Evolutionary conservation across 92 coral and sea anemone genomes (phyloP).

Genomic region (Diadumene lineata): DNA sequence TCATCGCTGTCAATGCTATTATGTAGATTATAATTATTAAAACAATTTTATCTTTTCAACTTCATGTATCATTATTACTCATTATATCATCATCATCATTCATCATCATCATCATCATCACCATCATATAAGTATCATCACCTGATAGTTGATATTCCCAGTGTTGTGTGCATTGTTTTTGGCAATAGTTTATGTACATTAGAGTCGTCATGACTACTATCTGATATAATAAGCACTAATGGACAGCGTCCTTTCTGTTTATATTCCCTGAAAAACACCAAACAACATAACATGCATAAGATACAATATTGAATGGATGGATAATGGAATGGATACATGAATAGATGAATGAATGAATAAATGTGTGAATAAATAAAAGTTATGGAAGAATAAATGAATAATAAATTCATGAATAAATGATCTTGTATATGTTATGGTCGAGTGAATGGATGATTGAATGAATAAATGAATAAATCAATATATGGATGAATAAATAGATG

Average conservation of each 20-base stretch:
- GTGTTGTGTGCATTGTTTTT: slow-evolving; percentile 59
- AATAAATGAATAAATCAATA: neutral
- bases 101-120: neutral
- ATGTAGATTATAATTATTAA: too few relatives aligned
- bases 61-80: too few relatives aligned
- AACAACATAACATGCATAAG: too few relatives aligned
- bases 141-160: slow-evolving; percentile 78
- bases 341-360: neutral
- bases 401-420: neutral
- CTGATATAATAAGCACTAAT: slow-evolving; percentile 84
- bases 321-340: neutral
- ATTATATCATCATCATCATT: neutral
- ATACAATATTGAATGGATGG: neutral
- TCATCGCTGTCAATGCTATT: too few relatives aligned
- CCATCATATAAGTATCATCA: neutral
- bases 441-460: neutral
- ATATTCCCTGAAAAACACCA: slow-evolving; percentile 58
- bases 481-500: neutral
- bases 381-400: neutral
- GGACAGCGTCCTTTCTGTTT: slow-evolving; percentile 81
- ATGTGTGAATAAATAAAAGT: too few relatives aligned
- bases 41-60: too few relatives aligned
- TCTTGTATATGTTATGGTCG: neutral
- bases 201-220: slow-evolving; percentile 86
- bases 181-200: slow-evolving; percentile 86